Evolutionary conservation across 2,113 vertebrate species (phyloP).

Genomic region (Speoplatyrhinus poulsoni): DNA sequence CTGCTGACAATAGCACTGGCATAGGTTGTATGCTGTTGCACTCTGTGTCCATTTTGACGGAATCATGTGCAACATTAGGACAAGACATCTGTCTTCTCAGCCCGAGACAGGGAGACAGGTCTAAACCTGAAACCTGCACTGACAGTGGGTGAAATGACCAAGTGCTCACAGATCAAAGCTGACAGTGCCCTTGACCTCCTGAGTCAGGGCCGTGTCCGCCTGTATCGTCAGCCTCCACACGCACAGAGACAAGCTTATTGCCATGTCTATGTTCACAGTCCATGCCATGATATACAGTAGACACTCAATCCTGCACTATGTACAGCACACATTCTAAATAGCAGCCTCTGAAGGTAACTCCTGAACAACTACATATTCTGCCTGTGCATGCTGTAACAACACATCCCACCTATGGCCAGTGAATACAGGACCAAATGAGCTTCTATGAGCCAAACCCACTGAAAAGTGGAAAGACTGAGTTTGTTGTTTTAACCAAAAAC

Average conservation of each 20-base stretch:
- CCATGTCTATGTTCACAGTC: neutral
- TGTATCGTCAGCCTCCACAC: slow-evolving; percentile 37
- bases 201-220: slow-evolving; percentile 40
- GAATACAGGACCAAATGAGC: too few species aligned
- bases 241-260: neutral
- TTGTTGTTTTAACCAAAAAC: too few species aligned
- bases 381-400: too few species aligned
- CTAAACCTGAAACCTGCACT: slow-evolving; percentile 50
- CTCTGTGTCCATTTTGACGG: too few species aligned
- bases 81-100: neutral
- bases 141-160: slow-evolving; percentile 63
- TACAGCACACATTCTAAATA: neutral
- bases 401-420: too few species aligned
- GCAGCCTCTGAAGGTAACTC: too few species aligned
- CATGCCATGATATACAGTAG: neutral
- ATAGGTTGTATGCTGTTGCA: too few species aligned
- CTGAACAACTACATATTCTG: neutral
- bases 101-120: slow-evolving; percentile 10
- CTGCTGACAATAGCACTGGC: too few species aligned
- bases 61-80: neutral
- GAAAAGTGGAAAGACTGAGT: too few species aligned
- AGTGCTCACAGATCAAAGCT: slow-evolving; percentile 49
- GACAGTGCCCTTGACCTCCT: slow-evolving; percentile 55
- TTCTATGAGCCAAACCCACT: too few species aligned
- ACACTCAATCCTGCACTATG: neutral